Evolutionary conservation across 2,797 vertebrate species (phyloP).

Genomic region (Lates japonicus): DNA sequence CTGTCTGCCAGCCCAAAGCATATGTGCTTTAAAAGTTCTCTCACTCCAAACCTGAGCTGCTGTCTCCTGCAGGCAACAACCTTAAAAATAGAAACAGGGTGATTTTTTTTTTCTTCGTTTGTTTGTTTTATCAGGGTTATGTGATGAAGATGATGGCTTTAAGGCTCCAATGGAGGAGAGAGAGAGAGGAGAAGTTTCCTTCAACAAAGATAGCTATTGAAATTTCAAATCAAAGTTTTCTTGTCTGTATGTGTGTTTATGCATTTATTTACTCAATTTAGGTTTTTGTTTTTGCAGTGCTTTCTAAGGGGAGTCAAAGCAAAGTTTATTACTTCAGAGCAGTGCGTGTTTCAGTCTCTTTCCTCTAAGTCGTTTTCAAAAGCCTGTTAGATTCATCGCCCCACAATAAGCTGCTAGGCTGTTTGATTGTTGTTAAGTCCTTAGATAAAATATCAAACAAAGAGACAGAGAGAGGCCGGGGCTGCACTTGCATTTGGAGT

Average conservation of each 20-base stretch:
- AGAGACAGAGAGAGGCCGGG: constrained; percentile 40
- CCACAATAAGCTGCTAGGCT: constrained; percentile 73
- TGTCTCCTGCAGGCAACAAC: constrained; percentile 69
- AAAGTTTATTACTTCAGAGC: constrained; percentile 60
- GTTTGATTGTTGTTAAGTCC: constrained; percentile 82
- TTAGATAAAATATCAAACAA: constrained; percentile 85
- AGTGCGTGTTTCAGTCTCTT: constrained; percentile 71
- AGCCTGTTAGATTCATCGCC: constrained; percentile 75
- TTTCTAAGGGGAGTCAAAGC: constrained; percentile 33
- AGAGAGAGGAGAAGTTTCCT: constrained; percentile 48
- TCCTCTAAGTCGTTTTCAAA: constrained; percentile 81
- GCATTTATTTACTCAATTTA: constrained; percentile 21
- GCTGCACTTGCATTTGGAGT: constrained; percentile 68
- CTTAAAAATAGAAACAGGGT: constrained; percentile 76
- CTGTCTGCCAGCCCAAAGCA: constrained; percentile 77
- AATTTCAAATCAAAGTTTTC: constrained; percentile 40
- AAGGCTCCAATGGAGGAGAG: constrained; percentile 48
- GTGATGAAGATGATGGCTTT: constrained; percentile 71
- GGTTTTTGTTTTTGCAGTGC: constrained; percentile 15
- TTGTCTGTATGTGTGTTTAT: constrained; percentile 30
- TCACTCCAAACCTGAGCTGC: constrained; percentile 75
- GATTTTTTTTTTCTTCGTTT: constrained; percentile 56
- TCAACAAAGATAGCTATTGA: constrained; percentile 56
- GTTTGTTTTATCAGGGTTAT: constrained; percentile 70
- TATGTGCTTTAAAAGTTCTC: constrained; percentile 81